Percentiles rank a stretch among this genome's conserved stretches.
phyloP scores from a whole-genome alignment of 2,113 vertebrate genomes.

The Entelurus aequoreus region DNA sequence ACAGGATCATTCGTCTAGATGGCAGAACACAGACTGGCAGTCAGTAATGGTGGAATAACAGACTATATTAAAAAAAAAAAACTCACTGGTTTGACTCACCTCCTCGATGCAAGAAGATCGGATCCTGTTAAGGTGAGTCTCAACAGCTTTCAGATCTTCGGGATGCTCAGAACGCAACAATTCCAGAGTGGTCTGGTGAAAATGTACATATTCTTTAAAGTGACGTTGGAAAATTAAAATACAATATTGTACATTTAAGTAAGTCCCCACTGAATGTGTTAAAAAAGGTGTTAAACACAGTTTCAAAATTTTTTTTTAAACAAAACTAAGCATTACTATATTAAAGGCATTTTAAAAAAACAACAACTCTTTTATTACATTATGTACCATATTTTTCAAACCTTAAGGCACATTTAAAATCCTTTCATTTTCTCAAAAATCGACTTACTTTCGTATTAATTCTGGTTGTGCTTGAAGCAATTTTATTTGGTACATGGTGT shows the following conservation, averaged over 20 bases:
- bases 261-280: too few relatives aligned
- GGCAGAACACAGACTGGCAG: conserved; percentile 10
- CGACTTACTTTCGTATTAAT: too few relatives aligned
- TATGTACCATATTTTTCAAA: too few relatives aligned
- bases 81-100: conserved; percentile 29
- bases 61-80: not conserved
- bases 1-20: conserved; percentile 63
- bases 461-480: too few relatives aligned
- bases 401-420: too few relatives aligned
- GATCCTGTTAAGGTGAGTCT: conserved; percentile 67
- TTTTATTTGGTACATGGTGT: too few relatives aligned
- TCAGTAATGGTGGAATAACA: not conserved
- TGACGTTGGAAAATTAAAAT: not conserved
- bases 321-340: too few relatives aligned
- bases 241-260: not conserved
- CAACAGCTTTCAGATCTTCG: conserved; percentile 69
- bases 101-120: conserved; percentile 63
- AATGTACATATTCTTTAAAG: not conserved
- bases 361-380: too few relatives aligned
- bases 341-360: too few relatives aligned
- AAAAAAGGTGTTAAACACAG: too few relatives aligned
- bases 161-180: conserved; percentile 69
- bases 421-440: too few relatives aligned
- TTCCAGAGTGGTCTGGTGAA: conserved; percentile 66
- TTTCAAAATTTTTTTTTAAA: too few relatives aligned